These are phyloP conservation scores for Microplitis deprimator DNA, from an alignment of 2,888 invertebrate species.

Conservation along the genomic window DNA sequence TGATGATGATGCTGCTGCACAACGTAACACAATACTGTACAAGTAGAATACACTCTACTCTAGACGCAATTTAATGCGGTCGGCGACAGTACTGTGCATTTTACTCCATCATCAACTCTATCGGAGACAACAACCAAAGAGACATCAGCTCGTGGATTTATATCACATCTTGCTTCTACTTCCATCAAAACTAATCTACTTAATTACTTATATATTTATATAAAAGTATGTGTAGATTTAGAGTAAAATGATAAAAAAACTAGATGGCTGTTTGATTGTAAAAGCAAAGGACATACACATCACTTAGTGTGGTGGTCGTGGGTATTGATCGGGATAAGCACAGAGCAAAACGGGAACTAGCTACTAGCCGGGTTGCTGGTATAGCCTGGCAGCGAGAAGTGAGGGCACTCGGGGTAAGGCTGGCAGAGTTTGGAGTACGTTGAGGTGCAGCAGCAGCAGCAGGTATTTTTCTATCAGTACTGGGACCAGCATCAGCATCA, in stretches of 20 bases:
- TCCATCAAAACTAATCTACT: too few relatives aligned
- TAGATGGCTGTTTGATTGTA: conserved; percentile 42
- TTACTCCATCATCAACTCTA: neutral
- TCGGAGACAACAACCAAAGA: too few relatives aligned
- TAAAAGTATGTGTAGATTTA: conserved; percentile 11
- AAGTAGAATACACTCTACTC: neutral
- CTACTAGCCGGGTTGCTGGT: conserved; percentile 49
- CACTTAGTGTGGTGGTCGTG: conserved; percentile 50
- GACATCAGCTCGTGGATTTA: too few relatives aligned
- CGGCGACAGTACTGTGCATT: neutral
- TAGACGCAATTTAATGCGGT: neutral
- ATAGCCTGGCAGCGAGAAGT: conserved; percentile 28
- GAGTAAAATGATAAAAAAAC: conserved; percentile 15
- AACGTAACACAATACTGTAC: neutral
- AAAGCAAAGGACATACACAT: conserved; percentile 47
- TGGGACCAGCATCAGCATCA: conserved; percentile 5
- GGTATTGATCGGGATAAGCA: conserved; percentile 57
- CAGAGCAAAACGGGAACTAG: conserved; percentile 53
- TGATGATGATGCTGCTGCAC: neutral
- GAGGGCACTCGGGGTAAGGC: conserved; percentile 25
- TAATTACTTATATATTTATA: too few relatives aligned
- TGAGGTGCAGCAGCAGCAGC: neutral
- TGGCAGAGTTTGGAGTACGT: conserved; percentile 6
- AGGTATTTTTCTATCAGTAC: neutral
- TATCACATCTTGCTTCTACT: too few relatives aligned